phyloP scores from a whole-genome alignment of 2,888 invertebrate genomes.

The Cosmia pyralina region DNA sequence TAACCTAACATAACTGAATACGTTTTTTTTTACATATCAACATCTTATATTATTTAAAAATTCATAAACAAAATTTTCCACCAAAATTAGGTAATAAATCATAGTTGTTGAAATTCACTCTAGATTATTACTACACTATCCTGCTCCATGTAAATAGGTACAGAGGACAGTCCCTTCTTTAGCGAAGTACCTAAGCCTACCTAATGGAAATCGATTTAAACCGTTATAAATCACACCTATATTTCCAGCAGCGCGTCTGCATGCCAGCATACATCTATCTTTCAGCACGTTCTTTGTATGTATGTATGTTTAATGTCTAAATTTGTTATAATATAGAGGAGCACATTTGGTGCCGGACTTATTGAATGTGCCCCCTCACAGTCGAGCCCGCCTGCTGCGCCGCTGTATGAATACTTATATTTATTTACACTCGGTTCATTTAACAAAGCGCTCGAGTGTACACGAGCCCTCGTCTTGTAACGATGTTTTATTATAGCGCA shows the following conservation, averaged over 20 bases:
- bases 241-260: not conserved
- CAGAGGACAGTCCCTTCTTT: not conserved
- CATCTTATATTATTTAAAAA: no score
- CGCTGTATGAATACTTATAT: conserved; percentile 86
- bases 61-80: no score
- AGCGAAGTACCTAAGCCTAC: not conserved
- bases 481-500: conserved; percentile 73
- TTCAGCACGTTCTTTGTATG: conserved; percentile 10
- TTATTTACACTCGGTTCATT: conserved; percentile 90
- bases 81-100: no score
- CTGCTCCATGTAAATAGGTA: not conserved
- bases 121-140: not conserved
- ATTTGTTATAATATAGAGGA: conserved; percentile 45
- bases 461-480: conserved; percentile 77
- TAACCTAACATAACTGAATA: no score
- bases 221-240: conserved; percentile 5
- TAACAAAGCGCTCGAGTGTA: conserved; percentile 85
- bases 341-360: conserved; percentile 75
- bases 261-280: not conserved
- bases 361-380: conserved; percentile 85
- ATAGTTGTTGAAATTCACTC: no score
- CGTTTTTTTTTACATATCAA: no score
- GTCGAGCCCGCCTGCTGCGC: conserved; percentile 81
- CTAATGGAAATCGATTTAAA: not conserved
- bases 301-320: conserved; percentile 26